Conservation (phyloP, 2,888 invertebrate species). For the Tribolium freemani region DNA sequence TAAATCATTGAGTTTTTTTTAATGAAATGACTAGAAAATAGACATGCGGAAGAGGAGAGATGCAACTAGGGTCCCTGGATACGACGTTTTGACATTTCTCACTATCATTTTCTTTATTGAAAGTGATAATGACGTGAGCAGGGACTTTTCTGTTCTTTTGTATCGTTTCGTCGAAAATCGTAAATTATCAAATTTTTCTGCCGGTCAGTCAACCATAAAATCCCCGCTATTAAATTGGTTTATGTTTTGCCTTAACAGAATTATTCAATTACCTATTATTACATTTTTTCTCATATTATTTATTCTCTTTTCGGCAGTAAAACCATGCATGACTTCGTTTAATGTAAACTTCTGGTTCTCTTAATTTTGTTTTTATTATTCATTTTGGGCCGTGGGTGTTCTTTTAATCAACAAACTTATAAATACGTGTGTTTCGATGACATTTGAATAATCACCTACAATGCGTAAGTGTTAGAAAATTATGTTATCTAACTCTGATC, state of each 20-base stretch:
- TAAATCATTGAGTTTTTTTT: constrained; percentile 29
- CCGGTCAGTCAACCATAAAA: constrained; percentile 1
- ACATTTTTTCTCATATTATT: constrained; percentile 3
- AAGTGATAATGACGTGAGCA: no score
- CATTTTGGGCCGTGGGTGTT: constrained; percentile 13
- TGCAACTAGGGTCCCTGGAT: no score
- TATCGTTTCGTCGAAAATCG: neutral
- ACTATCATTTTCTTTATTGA: no score
- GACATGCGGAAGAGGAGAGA: constrained; percentile 2
- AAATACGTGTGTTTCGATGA: neutral
- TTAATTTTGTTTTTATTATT: constrained; percentile 6
- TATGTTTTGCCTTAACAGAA: constrained; percentile 11
- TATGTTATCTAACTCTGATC: constrained; percentile 14
- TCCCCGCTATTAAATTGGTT: constrained; percentile 7
- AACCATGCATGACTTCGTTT: constrained; percentile 6
- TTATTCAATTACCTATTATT: constrained; percentile 19
- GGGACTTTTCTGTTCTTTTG: no score
- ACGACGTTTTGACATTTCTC: no score
- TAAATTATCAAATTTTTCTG: neutral
- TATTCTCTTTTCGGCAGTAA: neutral
- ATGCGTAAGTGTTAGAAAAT: constrained; percentile 5
- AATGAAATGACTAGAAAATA: constrained; percentile 28
- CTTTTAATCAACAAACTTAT: constrained; percentile 6
- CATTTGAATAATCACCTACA: constrained; percentile 15
- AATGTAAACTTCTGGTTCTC: constrained; percentile 3